phyloP scores from a whole-genome alignment of 2,797 vertebrate genomes.

The Danio aesculapii region DNA sequence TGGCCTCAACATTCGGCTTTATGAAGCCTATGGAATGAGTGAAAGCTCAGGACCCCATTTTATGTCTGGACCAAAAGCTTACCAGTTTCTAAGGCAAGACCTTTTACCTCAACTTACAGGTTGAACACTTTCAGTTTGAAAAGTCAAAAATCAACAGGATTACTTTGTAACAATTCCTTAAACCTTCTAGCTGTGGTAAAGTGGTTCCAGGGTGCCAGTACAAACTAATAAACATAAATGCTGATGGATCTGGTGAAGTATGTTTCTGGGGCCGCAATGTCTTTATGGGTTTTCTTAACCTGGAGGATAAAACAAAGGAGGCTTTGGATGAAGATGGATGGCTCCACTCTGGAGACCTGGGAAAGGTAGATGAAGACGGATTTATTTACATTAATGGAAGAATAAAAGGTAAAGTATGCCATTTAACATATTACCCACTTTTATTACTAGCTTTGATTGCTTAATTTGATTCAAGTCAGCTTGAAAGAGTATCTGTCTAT shows the following conservation, averaged over 20 bases:
- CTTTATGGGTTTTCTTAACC: slow-evolving; percentile 92
- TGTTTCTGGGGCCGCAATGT: slow-evolving; percentile 89
- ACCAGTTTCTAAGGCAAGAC: slow-evolving; percentile 81
- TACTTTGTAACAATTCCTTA: neutral
- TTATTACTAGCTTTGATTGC: neutral
- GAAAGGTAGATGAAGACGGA: slow-evolving; percentile 82
- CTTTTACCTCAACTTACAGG: neutral
- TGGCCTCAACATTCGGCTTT: slow-evolving; percentile 85
- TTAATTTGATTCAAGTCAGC: neutral
- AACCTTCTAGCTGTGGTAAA: slow-evolving; percentile 82
- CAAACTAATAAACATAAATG: slow-evolving; percentile 80
- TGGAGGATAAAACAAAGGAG: slow-evolving; percentile 86
- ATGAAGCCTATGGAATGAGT: slow-evolving; percentile 89
- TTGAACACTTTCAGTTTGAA: neutral
- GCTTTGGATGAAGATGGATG: slow-evolving; percentile 85
- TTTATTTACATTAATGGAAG: slow-evolving; percentile 89
- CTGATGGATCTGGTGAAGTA: slow-evolving; percentile 83
- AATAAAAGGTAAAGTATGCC: slow-evolving; percentile 82
- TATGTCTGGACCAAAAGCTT: slow-evolving; percentile 80
- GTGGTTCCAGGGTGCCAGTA: slow-evolving; percentile 83
- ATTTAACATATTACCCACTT: neutral
- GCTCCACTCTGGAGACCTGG: slow-evolving; percentile 87
- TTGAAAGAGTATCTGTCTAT: neutral
- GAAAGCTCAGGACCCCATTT: slow-evolving; percentile 90
- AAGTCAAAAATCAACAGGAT: neutral